Percentiles rank a stretch among this genome's conserved stretches.
Conservation (phyloP, 2,888 invertebrate genomes). For the Caenorhabditis japonica region DNA sequence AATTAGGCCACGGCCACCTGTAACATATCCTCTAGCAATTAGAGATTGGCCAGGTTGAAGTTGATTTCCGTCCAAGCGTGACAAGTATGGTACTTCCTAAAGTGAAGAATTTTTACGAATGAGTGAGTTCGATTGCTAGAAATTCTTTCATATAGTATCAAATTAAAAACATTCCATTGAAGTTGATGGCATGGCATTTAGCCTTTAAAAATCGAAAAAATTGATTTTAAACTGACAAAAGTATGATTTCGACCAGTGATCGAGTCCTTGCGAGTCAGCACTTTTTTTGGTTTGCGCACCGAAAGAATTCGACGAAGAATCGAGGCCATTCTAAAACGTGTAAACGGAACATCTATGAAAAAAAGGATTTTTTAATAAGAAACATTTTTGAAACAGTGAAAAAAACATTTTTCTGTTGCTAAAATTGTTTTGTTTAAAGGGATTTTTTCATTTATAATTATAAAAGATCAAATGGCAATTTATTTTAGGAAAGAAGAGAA, state of each 20-base stretch:
- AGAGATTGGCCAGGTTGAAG: constrained; percentile 76
- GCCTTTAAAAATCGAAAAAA: no score
- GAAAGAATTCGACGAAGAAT: constrained; percentile 70
- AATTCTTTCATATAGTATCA: neutral
- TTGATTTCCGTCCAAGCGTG: constrained; percentile 74
- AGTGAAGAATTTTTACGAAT: constrained; percentile 20
- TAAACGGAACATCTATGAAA: no score
- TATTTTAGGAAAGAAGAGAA: no score
- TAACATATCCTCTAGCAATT: constrained; percentile 74
- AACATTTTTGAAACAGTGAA: neutral
- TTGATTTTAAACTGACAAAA: constrained; percentile 74
- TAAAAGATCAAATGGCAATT: no score
- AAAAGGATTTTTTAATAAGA: neutral
- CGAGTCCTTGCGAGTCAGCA: constrained; percentile 73
- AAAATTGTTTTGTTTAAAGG: neutral
- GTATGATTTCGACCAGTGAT: constrained; percentile 75
- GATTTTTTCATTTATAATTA: no score
- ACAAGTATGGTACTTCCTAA: constrained; percentile 76
- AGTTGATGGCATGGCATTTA: no score
- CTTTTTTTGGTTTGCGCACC: constrained; percentile 60
- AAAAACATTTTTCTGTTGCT: neutral
- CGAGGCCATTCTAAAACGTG: constrained; percentile 66
- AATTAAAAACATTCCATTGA: no score
- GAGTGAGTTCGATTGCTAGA: neutral
- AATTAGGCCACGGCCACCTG: no score